phyloP scores from a whole-genome alignment of 2,888 invertebrate species.

The Steinernema carpocapsae region DNA sequence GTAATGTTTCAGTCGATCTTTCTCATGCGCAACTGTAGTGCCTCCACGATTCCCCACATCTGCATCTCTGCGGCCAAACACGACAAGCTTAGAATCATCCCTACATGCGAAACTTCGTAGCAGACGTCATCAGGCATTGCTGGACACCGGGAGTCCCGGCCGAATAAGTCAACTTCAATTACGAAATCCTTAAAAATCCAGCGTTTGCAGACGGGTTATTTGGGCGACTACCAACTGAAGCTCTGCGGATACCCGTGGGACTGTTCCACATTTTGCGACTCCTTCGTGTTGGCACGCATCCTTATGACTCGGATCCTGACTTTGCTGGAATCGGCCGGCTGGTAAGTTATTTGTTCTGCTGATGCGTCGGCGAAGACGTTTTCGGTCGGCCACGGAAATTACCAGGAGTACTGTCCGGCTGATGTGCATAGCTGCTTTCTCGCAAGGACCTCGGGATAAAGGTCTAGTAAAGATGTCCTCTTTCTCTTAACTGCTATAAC shows the following conservation, averaged over 20 bases:
- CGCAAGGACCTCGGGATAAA: conserved; percentile 4
- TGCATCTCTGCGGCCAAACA: conserved; percentile 35
- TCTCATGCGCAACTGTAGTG: conserved; percentile 38
- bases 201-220: background rate
- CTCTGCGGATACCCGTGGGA: conserved; percentile 43
- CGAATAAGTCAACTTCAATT: background rate
- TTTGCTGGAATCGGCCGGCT: conserved; percentile 37
- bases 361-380: conserved; percentile 45
- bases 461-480: background rate
- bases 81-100: conserved; percentile 38
- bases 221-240: conserved; percentile 35
- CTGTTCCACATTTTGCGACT: conserved; percentile 33
- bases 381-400: background rate
- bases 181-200: background rate
- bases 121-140: conserved; percentile 14
- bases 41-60: conserved; percentile 34
- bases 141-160: conserved; percentile 40
- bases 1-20: conserved; percentile 33
- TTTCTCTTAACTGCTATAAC: too few relatives aligned
- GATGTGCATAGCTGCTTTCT: conserved; percentile 42
- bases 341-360: conserved; percentile 41
- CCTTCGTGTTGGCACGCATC: conserved; percentile 32
- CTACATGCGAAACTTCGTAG: background rate
- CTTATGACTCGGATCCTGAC: conserved; percentile 38
- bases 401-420: conserved; percentile 30